Evolutionary conservation across 2,113 vertebrate species (phyloP).

Genomic region (Sebastes fasciatus): DNA sequence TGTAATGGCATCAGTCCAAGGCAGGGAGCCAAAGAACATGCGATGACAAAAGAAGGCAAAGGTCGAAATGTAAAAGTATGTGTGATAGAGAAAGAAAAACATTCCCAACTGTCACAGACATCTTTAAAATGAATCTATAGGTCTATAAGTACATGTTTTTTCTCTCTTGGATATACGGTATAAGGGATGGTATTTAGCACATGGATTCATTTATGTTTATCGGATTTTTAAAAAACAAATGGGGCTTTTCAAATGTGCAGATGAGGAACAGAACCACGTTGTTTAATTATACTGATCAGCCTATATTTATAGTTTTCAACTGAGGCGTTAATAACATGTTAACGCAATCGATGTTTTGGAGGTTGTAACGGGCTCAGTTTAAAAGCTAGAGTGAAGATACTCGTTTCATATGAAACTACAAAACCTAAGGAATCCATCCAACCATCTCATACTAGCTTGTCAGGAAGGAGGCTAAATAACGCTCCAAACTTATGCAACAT

Average conservation of each 20-base stretch:
- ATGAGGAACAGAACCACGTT: not conserved
- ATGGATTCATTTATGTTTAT: not conserved
- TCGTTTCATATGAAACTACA: too few species aligned
- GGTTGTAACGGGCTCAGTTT: too few species aligned
- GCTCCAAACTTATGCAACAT: too few species aligned
- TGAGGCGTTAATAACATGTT: too few species aligned
- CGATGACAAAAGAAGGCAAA: conserved; percentile 1
- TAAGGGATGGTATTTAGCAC: not conserved
- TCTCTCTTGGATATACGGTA: not conserved
- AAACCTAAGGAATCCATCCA: too few species aligned
- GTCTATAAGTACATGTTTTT: not conserved
- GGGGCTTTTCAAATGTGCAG: too few species aligned
- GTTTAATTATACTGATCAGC: not conserved
- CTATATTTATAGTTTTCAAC: not conserved
- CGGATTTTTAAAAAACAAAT: too few species aligned
- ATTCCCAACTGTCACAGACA: not conserved
- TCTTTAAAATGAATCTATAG: not conserved
- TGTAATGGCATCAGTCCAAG: conserved; percentile 25
- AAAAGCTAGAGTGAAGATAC: too few species aligned
- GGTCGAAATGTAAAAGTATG: conserved; percentile 9
- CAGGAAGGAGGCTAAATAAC: too few species aligned
- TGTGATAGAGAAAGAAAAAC: not conserved
- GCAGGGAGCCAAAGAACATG: not conserved
- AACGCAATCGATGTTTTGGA: too few species aligned
- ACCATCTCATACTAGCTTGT: too few species aligned